These are phyloP conservation scores for Engystomops pustulosus DNA, from an alignment of 2,113 vertebrate genomes.

Conservation along the genomic window DNA sequence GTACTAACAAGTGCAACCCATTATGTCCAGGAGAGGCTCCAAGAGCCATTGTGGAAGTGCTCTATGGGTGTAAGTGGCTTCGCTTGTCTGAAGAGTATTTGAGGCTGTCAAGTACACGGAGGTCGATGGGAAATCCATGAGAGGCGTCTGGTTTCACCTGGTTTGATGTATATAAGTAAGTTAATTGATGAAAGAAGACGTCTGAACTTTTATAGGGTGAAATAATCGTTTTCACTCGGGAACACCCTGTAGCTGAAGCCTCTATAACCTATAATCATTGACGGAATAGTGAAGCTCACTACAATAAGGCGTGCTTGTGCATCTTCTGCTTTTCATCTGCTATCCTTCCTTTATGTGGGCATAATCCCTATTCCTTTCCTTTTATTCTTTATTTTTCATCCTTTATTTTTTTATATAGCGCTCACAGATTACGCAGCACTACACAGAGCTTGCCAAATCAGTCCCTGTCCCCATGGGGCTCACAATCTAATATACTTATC, in stretches of 20 bases:
- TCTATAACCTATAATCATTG: neutral
- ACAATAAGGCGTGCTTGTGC: neutral
- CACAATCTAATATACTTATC: too few species aligned
- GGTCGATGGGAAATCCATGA: neutral
- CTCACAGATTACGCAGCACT: too few species aligned
- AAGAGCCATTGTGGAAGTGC: neutral
- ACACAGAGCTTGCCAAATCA: too few species aligned
- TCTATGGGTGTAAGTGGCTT: neutral
- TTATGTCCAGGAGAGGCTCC: neutral
- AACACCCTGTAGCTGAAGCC: constrained; percentile 3
- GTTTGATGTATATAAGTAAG: neutral
- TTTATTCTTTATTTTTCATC: too few species aligned
- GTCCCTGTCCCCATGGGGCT: too few species aligned
- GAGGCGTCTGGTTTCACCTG: neutral
- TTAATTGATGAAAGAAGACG: neutral
- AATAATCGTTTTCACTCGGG: neutral
- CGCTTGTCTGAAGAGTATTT: neutral
- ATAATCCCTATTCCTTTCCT: neutral
- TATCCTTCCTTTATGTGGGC: too few species aligned
- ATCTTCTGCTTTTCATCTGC: neutral
- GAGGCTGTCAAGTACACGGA: neutral
- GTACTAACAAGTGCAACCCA: too few species aligned
- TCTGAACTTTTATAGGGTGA: neutral
- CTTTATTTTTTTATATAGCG: too few species aligned
- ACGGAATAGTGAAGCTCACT: neutral